phyloP scores from a whole-genome alignment of 2,888 invertebrate genomes.

The Odontomyia ornata region DNA sequence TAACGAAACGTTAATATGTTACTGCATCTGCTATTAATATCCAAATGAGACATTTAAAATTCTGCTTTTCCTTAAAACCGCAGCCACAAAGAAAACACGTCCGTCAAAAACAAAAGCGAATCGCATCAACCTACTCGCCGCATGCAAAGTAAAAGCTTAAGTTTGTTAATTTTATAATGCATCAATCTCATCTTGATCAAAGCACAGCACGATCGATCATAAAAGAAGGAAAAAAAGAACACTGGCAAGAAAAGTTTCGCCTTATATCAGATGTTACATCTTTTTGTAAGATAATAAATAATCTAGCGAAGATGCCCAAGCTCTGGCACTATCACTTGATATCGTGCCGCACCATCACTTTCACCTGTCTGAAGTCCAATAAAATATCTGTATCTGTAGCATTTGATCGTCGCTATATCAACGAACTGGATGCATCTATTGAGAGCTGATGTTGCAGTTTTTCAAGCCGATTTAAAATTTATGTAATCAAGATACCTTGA shows the following conservation, averaged over 20 bases:
- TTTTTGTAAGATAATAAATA: neutral
- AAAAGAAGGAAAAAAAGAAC: neutral
- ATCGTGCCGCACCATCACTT: neutral
- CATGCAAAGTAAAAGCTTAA: no score
- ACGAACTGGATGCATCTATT: neutral
- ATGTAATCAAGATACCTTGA: neutral
- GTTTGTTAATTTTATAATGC: no score
- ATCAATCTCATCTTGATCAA: no score
- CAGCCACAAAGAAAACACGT: no score
- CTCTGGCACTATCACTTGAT: neutral
- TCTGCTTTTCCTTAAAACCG: no score
- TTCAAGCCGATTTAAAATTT: neutral
- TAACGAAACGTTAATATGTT: no score
- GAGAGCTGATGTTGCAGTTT: neutral
- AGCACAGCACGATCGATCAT: neutral
- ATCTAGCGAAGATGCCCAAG: neutral
- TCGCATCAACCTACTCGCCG: no score
- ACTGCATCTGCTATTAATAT: no score
- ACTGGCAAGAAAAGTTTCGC: neutral
- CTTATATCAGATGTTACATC: neutral
- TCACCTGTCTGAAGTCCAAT: neutral
- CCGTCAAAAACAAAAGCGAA: no score
- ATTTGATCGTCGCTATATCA: neutral
- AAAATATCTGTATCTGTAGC: slow-evolving; percentile 1
- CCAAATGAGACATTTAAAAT: no score